Evolutionary conservation across 1,140 invertebrate genomes (phyloP), one percentile per base, ranked within the genome.

Genomic region (Pantala flavescens): DNA sequence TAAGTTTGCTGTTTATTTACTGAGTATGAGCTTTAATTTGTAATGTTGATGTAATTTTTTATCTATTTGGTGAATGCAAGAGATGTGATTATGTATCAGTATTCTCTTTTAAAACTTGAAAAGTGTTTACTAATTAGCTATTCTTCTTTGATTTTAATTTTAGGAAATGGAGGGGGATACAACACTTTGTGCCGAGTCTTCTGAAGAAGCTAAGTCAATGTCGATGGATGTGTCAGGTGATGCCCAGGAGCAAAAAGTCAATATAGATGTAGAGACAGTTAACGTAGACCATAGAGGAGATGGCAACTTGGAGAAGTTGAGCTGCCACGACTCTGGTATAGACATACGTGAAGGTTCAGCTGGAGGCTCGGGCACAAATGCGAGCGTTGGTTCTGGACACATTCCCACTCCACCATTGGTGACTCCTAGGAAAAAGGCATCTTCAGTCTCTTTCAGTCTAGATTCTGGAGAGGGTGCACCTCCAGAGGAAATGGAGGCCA

Each of bases 281-380:
- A 63, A 21, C 12, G 49, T 21, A 63, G 12, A 63, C 49, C 49
- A 63, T 12, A 63, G 49, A 7, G 24, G 23, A 23, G 43, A 43
- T 78, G 79, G 82, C 81, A 80, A 82, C 80, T 86, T 90, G 81
- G 86, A 88, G 77, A 93, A 93, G 83, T 87, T 90, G 76, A 92
- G 90, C 77, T 93, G 91, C 85, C 91, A 93, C 82, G 92, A 94
- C 84, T 93, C 91, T n/a, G 92, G 92, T 77, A 94, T 94, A 80
- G 92, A 94, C 82, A 93, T 93, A 77, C 87, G 91, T 78, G 92
- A 93, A 79, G 76, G 71, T 1, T 24, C 71, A 19, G 71, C 14
- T 3, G 36, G 49, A 63, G 49, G 14, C 12, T 7, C 49, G 3
- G 49, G 49, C 14, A 63, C n/a, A 21, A 63, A 63, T 14, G 49